Evolutionary conservation across 1,140 invertebrate genomes (phyloP).

Genomic region (Lithobius niger): DNA sequence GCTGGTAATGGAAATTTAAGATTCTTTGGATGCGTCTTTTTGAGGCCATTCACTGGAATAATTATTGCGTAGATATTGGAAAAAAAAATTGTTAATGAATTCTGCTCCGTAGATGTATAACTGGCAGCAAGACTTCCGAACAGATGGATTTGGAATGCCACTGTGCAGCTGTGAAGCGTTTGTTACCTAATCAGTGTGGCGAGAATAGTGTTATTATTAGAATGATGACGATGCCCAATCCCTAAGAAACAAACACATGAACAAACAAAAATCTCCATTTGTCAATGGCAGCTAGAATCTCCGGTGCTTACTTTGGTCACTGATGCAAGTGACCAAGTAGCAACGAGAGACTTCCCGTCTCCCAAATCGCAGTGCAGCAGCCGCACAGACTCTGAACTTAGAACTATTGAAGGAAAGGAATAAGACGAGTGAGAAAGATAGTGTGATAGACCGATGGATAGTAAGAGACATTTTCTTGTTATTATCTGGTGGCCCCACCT

Average conservation of each 20-base stretch:
- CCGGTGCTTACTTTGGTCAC: not conserved
- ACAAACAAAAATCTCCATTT: too few species aligned
- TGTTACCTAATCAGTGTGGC: not conserved
- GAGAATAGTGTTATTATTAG: not conserved
- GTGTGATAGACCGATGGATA: not conserved
- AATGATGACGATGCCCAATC: not conserved
- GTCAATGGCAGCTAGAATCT: not conserved
- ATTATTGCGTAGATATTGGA: too few species aligned
- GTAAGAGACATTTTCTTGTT: not conserved
- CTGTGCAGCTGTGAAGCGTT: not conserved
- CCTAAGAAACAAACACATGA: too few species aligned
- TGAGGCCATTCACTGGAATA: too few species aligned
- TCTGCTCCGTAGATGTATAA: not conserved
- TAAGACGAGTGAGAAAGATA: not conserved
- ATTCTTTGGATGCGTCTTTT: too few species aligned
- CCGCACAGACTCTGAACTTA: not conserved
- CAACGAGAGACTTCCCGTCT: not conserved
- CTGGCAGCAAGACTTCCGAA: not conserved
- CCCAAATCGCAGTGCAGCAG: not conserved
- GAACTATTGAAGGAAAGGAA: not conserved
- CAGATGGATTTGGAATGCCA: not conserved
- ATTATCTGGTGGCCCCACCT: not conserved
- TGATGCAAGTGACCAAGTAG: not conserved
- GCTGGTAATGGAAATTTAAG: too few species aligned
- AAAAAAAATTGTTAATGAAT: too few species aligned